phyloP scores from a whole-genome alignment of 2,797 vertebrate species.

The Podarcis siculus region DNA sequence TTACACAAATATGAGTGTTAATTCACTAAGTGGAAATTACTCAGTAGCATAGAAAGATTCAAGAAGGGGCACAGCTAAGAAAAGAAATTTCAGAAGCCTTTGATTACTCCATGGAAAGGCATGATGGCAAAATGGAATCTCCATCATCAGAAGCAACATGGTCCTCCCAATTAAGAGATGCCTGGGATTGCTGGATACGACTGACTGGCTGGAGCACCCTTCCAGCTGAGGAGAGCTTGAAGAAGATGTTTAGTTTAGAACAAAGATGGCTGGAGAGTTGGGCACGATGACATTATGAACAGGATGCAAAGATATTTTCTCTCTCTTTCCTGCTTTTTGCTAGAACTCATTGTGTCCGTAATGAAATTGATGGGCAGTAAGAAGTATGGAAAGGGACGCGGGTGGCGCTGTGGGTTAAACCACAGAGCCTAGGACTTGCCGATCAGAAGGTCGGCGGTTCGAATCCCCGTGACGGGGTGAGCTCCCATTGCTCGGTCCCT shows the following conservation, averaged over 20 bases:
- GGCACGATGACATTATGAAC: neutral
- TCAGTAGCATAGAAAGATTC: neutral
- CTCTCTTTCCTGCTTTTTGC: neutral
- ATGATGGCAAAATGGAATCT: neutral
- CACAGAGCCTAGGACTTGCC: too few species aligned
- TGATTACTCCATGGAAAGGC: neutral
- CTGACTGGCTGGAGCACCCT: neutral
- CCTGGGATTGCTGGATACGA: too few species aligned
- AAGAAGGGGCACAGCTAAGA: neutral
- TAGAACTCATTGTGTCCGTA: neutral
- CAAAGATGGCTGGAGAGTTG: neutral
- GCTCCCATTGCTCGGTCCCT: too few species aligned
- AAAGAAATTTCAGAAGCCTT: neutral
- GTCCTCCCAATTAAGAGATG: neutral
- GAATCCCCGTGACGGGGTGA: too few species aligned
- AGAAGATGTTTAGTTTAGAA: neutral
- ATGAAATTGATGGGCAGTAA: neutral
- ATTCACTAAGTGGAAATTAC: constrained; percentile 24
- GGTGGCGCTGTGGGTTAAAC: too few species aligned
- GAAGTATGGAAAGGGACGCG: neutral
- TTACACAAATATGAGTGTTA: neutral
- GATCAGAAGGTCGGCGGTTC: too few species aligned
- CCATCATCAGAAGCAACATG: neutral
- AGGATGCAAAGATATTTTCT: neutral
- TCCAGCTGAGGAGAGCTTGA: neutral